Base-by-base conservation (phyloP, 2,888 invertebrate species). In the Conops quadrifasciatus region DNA sequence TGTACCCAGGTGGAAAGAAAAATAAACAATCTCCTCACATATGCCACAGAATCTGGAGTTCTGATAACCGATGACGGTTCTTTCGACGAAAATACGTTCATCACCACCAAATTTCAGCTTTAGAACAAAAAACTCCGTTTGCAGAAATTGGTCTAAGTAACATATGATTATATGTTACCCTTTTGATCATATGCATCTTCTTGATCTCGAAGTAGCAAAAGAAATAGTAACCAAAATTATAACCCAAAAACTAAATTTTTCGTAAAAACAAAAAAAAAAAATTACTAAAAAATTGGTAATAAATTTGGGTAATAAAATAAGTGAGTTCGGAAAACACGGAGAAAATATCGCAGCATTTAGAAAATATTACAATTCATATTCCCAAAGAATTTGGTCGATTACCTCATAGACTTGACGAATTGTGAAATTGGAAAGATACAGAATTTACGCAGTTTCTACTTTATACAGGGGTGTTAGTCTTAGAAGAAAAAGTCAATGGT, bases 121-220 rank as follows among this genome's bases (percentile, higher is more conserved):
- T 26, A n/a, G 60, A 47, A 58, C 71, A 74, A 47, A 69, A 72
- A 56, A 74, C 74, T 21, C 69, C 70, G 36, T 71, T 78, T 16
- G 73, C 72, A 68, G 68, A 70, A 72, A 53, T 72, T 49, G 49
- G 59, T 66, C 67, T 78, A n/a, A n/a, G n/a, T n/a, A n/a, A 51
- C 75, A 73, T 15, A 76, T 79, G 76, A 72, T 79, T 26, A 70
- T 73, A n/a, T 72, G 71, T 62, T 74, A 77, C 65, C 73, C 78
- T 11, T 71, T 76, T n/a, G 79, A 78, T 68, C 74, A 76, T n/a
- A 78, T 79, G 78, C 78, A 79, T 65, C 59, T 75, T 11, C 72
- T 77, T 65, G 78, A 78, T 72, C 67, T 75, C 43, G 76, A 74
- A 21, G 72, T 75, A 15, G 72, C 63, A 26, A 70, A 67, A 49